Evolutionary conservation across 2,113 vertebrate species (phyloP), one percentile per base, ranked within the genome.

Genomic region (Sterrhoptilus dennistouni): DNA sequence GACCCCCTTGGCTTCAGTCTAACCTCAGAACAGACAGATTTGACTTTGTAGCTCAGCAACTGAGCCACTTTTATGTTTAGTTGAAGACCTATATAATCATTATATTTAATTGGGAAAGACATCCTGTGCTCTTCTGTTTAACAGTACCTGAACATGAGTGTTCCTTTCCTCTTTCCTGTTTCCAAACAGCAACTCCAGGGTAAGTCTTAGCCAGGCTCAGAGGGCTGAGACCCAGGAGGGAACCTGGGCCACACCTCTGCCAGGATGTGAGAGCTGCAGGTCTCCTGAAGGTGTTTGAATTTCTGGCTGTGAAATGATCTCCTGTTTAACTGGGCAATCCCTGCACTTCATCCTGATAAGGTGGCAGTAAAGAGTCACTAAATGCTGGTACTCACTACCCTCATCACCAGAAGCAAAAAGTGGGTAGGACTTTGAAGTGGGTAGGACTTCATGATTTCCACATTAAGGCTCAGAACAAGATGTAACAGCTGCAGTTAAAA

Each of bases 401-500:
- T 78, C 75, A 60, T 49, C 28, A 22, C 13, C 20, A 83, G 42
- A 15, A 93, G n/a, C 63, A 83, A n/a, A 50, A 54, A 83, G 53
- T 66, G 22, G 57, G 49, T 54, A 68, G 54, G 25, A 45, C 71
- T 57, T 77, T 50, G 71, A 87, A 59, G 56, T 38, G 52, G 38
- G 52, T 24, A 89, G 72, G 40, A 61, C 60, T 66, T 89, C 14
- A 60, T 50, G 10, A 92, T 90, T 88, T 88, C 82, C 44, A 47
- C 52, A 71, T 66, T 68, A 88, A 60, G 57, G 36, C 38, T 83
- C 61, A 88, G 88, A 96, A 94, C 79, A 93, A 92, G 79, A 83
- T 90, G 47, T 95, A 90, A 90, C 54, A 94, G 93, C 71, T 84
- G 85, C 40, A 80, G 90, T 71, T 93, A 95, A 93, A 94, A 94